Evolutionary conservation across 1,140 invertebrate genomes (phyloP), one percentile per base, ranked within the genome.

Genomic region (Tenebrio molitor): DNA sequence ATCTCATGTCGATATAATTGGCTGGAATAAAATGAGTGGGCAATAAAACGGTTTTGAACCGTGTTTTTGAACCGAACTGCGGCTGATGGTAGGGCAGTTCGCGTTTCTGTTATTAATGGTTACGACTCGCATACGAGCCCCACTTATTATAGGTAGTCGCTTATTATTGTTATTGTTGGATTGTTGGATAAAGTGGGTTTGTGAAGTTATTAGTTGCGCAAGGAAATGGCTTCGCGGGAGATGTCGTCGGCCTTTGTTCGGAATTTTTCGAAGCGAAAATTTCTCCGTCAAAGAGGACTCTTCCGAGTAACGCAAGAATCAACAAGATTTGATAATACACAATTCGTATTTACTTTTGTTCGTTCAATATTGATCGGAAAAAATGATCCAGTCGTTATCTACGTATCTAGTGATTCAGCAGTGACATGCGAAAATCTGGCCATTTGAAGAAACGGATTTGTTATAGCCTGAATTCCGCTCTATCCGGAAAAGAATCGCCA

Each of bases 1-100:
- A 76, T 76, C 69, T 65, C 69, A 70, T 66, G 69, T 68, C 75
- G 64, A 69, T 74, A 68, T 74, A 74, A 76, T 76, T 74, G 72
- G 70, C 64, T 74, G 66, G 69, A 74, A 76, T 74, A 74, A 74
- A 76, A 76, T 50, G 46, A 76, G 42, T 36, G 69, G 33, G 41
- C 68, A 74, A 76, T 76, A 76, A 72, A 67, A 76, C 44, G 46
- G 72, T 74, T 67, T 58, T 29, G 50, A 58, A 29, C 50, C 23
- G 50, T 58, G 50, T 25, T 58, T 58, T 58, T 50, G 15, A 50
- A 50, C 44, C 46, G 46, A 53, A 23, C 46, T 50, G 41, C 14
- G 41, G 41, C 41, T 50, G 23, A 58, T 58, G 44, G 14, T 68
- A 68, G 50, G 65, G 21, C 39, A 68, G 65, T 44, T 68, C 41